phyloP scores from a whole-genome alignment of 1,140 invertebrate genomes.

The Temnothorax curvispinosus region DNA sequence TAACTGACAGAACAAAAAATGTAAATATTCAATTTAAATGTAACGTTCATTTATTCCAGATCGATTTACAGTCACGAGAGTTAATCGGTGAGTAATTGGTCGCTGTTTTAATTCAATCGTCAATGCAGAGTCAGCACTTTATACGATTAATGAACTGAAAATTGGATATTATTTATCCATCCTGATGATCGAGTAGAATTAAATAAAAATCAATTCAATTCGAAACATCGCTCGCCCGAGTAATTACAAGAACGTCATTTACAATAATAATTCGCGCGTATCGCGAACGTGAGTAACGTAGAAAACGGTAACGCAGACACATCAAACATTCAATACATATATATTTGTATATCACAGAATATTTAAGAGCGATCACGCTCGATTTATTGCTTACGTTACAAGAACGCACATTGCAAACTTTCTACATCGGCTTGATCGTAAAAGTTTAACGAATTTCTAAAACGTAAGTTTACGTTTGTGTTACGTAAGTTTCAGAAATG shows the following conservation, averaged over 20 bases:
- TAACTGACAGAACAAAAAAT: slow-evolving; percentile 24
- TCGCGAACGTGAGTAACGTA: slow-evolving; percentile 12
- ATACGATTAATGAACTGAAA: slow-evolving; percentile 61
- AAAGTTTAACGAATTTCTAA: slow-evolving; percentile 29
- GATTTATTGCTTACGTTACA: not conserved
- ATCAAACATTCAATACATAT: slow-evolving; percentile 5
- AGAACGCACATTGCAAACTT: not conserved
- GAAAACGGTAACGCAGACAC: not conserved
- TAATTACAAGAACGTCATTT: slow-evolving; percentile 48
- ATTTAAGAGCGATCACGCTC: slow-evolving; percentile 1
- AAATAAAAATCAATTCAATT: slow-evolving; percentile 50
- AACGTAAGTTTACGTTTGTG: slow-evolving; percentile 16
- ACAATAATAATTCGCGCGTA: slow-evolving; percentile 16
- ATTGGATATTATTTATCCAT: slow-evolving; percentile 57
- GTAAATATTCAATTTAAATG: slow-evolving; percentile 38
- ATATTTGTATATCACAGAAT: not conserved
- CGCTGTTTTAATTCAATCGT: slow-evolving; percentile 57
- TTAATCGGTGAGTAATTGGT: slow-evolving; percentile 57
- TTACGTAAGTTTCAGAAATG: slow-evolving; percentile 23
- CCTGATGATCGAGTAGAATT: slow-evolving; percentile 43
- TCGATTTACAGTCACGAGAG: slow-evolving; percentile 50
- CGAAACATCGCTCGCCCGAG: slow-evolving; percentile 21
- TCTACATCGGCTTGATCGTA: not conserved
- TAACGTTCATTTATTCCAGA: slow-evolving; percentile 19
- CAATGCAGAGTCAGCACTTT: slow-evolving; percentile 46